These are phyloP conservation scores for Eulemur rufifrons DNA, from an alignment of 2,113 vertebrate genomes.

Conservation along the genomic window DNA sequence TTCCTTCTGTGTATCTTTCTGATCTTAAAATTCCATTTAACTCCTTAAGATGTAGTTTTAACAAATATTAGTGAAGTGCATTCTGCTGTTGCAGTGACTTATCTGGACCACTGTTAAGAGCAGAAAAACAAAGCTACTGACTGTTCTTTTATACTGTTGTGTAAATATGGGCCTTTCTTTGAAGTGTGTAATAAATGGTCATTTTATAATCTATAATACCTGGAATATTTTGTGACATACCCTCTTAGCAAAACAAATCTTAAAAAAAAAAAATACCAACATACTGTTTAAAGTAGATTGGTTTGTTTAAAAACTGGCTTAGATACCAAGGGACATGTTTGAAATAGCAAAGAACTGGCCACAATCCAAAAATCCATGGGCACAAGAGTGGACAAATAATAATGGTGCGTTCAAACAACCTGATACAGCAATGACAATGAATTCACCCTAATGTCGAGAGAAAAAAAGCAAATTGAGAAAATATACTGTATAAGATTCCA, in stretches of 20 bases:
- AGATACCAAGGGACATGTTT: background rate
- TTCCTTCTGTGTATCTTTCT: constrained; percentile 41
- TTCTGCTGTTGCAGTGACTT: background rate
- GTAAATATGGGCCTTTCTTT: constrained; percentile 51
- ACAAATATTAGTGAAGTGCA: constrained; percentile 40
- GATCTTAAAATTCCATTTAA: constrained; percentile 56
- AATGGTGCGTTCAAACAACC: background rate
- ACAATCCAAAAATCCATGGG: background rate
- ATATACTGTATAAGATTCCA: background rate
- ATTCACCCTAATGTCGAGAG: background rate
- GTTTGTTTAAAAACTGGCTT: constrained; percentile 52
- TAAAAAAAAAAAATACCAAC: background rate
- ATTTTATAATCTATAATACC: constrained; percentile 46
- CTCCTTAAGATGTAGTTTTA: constrained; percentile 2
- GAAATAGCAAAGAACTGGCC: constrained; percentile 44
- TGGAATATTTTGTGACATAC: constrained; percentile 16
- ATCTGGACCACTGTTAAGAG: constrained; percentile 35
- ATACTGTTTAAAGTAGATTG: constrained; percentile 49
- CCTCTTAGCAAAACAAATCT: constrained; percentile 65
- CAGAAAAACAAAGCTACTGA: background rate
- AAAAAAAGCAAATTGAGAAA: background rate
- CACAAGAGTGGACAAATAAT: background rate
- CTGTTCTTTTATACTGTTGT: constrained; percentile 2
- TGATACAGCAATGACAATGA: background rate
- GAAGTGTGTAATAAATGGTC: constrained; percentile 49